A percentile compares a stretch with the other conserved stretches of the same genome.
These are phyloP conservation scores for Eupleurogrammus muticus DNA, from an alignment of 2,797 vertebrate species.

Conservation along the genomic window DNA sequence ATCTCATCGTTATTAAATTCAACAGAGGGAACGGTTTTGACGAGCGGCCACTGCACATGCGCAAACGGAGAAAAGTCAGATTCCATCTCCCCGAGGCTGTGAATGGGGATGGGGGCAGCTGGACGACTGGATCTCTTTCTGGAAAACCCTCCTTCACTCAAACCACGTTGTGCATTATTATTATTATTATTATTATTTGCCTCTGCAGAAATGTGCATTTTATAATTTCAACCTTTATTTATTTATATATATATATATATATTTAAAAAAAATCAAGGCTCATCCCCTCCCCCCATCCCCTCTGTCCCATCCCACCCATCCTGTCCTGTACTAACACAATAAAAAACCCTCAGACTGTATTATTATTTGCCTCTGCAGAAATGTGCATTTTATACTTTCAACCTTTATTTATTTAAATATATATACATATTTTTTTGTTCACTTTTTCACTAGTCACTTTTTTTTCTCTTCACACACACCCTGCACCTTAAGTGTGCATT, in stretches of 20 bases:
- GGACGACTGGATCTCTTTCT: neutral
- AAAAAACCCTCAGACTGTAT: neutral
- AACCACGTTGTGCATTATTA: no score
- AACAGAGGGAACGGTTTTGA: slow-evolving; percentile 59
- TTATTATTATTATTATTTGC: no score
- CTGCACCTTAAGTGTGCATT: no score
- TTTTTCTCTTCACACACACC: no score
- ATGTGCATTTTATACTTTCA: no score
- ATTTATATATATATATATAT: no score
- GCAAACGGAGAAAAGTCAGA: slow-evolving; percentile 56
- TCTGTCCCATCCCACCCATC: slow-evolving; percentile 14
- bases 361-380: no score
- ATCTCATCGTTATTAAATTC: slow-evolving; percentile 76
- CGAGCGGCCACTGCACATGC: slow-evolving; percentile 76
- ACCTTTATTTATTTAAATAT: no score
- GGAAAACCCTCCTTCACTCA: no score
- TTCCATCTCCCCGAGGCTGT: slow-evolving; percentile 45
- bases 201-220: slow-evolving; percentile 19
- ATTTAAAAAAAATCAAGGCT: neutral
- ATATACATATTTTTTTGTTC: no score
- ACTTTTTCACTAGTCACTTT: no score
- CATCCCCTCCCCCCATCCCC: slow-evolving; percentile 37
- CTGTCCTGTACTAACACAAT: slow-evolving; percentile 31
- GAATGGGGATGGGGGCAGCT: slow-evolving; percentile 50
- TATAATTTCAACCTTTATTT: slow-evolving; percentile 40